These are phyloP conservation scores for Columba janthina DNA, from an alignment of 2,113 vertebrate species.

Conservation along the genomic window DNA sequence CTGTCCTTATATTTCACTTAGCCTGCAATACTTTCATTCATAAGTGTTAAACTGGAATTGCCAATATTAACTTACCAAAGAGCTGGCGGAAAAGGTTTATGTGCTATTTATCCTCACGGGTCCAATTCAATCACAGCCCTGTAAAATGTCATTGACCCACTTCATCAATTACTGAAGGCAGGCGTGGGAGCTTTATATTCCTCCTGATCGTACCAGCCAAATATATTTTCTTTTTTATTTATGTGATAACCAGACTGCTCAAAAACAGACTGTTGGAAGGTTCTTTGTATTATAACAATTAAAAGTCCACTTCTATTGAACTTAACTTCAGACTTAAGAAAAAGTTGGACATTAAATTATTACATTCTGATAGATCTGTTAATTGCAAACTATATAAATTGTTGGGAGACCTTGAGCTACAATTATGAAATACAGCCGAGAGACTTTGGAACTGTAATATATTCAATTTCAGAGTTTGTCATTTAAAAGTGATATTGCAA, in stretches of 20 bases:
- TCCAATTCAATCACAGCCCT: conserved; percentile 45
- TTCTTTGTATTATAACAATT: background rate
- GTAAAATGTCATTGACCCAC: conserved; percentile 70
- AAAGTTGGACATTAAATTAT: background rate
- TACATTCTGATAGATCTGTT: background rate
- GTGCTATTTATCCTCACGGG: conserved; percentile 56
- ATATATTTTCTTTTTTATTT: background rate
- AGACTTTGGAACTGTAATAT: background rate
- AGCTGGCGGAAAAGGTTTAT: conserved; percentile 43
- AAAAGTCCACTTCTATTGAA: background rate
- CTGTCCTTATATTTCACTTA: conserved; percentile 56
- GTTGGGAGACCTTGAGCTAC: background rate
- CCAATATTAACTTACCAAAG: conserved; percentile 59
- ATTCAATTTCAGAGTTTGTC: background rate
- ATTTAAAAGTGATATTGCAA: background rate
- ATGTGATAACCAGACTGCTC: background rate
- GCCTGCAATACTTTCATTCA: conserved; percentile 59
- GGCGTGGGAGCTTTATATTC: conserved; percentile 11
- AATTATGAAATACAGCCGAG: background rate
- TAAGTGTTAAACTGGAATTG: conserved; percentile 54
- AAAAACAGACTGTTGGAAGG: background rate
- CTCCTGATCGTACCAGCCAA: background rate
- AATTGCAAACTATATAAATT: background rate
- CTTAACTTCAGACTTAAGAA: background rate
- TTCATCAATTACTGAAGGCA: conserved; percentile 66